Percentiles rank a stretch among this genome's conserved stretches.
phyloP scores from a whole-genome alignment of 2,797 vertebrate genomes.

The Sternarchorhynchus goeldii region DNA sequence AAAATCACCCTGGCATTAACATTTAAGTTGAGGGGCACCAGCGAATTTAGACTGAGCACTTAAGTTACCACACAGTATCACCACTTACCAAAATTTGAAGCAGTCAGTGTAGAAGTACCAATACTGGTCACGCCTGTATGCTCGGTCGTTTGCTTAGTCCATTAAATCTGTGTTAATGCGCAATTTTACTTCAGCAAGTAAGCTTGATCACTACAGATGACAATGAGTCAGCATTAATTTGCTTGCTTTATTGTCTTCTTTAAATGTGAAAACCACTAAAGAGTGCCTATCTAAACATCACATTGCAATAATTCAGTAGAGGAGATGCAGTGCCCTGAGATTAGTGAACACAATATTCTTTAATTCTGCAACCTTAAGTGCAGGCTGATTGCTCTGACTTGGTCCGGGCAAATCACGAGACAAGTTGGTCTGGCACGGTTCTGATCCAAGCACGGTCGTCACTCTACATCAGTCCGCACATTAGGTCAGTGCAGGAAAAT shows the following conservation, averaged over 20 bases:
- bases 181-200: too few relatives aligned
- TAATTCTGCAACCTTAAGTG: constrained; percentile 29
- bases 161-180: too few relatives aligned
- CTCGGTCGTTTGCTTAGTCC: too few relatives aligned
- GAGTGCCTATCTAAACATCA: background rate
- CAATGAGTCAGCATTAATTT: constrained; percentile 1
- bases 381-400: constrained; percentile 1
- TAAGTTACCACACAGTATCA: too few relatives aligned
- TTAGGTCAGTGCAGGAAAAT: constrained; percentile 93
- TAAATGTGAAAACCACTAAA: background rate
- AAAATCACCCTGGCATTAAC: too few relatives aligned
- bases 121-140: too few relatives aligned
- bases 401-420: background rate
- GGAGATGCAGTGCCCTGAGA: background rate
- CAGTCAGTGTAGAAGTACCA: too few relatives aligned
- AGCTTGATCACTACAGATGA: background rate
- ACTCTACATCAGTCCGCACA: constrained; percentile 40
- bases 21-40: too few relatives aligned
- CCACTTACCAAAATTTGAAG: too few relatives aligned
- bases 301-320: background rate
- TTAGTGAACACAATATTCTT: background rate
- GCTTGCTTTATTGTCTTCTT: constrained; percentile 44
- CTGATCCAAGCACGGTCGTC: background rate
- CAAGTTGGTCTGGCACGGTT: constrained; percentile 4
- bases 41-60: too few relatives aligned